phyloP scores from a whole-genome alignment of 2,113 vertebrate genomes.

The Poeciliopsis occidentalis region DNA sequence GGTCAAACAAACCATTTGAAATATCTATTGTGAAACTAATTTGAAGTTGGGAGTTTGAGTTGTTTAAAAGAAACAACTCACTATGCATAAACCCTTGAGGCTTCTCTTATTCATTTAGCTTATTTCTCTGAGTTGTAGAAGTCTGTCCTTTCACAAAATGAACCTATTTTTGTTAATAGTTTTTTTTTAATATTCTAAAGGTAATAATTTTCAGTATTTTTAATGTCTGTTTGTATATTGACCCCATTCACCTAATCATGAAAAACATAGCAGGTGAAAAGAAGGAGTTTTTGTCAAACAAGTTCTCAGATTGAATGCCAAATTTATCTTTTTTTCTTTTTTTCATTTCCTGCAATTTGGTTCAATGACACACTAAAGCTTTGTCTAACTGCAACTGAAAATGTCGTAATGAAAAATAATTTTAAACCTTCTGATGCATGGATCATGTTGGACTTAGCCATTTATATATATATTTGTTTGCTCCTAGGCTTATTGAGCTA shows the following conservation, averaged over 20 bases:
- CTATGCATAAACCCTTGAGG: constrained; percentile 26
- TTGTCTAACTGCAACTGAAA: neutral
- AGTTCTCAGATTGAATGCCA: too few species aligned
- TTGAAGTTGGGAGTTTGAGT: constrained; percentile 17
- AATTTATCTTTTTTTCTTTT: too few species aligned
- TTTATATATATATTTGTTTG: too few species aligned
- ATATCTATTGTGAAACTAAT: constrained; percentile 19
- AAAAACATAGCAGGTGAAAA: neutral
- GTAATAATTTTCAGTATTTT: neutral
- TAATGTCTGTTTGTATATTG: neutral
- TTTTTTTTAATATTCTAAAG: constrained; percentile 5
- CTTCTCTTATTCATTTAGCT: constrained; percentile 19
- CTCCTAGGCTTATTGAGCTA: too few species aligned
- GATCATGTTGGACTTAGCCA: too few species aligned
- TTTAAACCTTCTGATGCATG: too few species aligned
- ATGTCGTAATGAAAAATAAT: too few species aligned
- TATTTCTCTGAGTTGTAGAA: constrained; percentile 1
- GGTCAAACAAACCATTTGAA: constrained; percentile 22
- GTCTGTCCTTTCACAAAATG: constrained; percentile 13
- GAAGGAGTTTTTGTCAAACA: too few species aligned
- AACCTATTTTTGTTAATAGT: constrained; percentile 2
- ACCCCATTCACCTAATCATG: neutral
- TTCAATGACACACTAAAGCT: neutral
- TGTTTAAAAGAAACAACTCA: constrained; percentile 4
- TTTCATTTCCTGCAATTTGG: neutral